These are phyloP conservation scores for Chaetodon trifascialis DNA, from an alignment of 2,113 vertebrate genomes.

Conservation along the genomic window DNA sequence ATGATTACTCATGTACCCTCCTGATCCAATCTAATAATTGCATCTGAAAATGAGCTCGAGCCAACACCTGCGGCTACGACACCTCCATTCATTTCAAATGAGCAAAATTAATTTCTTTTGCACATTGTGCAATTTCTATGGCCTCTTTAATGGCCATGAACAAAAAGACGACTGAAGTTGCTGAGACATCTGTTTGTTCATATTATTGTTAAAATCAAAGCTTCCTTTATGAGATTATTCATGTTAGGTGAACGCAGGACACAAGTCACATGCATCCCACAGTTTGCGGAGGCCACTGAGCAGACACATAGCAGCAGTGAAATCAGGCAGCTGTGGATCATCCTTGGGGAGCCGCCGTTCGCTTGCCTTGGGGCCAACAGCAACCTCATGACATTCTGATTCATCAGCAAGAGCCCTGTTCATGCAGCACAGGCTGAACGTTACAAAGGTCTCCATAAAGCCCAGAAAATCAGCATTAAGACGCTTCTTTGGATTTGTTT, in stretches of 20 bases:
- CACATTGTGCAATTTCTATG: constrained; percentile 25
- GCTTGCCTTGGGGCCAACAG: neutral
- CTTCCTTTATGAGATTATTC: neutral
- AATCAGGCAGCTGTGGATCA: constrained; percentile 42
- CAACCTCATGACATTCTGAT: constrained; percentile 41
- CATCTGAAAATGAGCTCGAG: constrained; percentile 58
- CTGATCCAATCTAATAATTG: constrained; percentile 70
- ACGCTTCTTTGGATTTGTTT: constrained; percentile 11
- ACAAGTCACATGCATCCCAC: neutral
- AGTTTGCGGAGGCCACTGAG: constrained; percentile 3
- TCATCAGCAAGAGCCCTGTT: constrained; percentile 20
- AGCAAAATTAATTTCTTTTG: constrained; percentile 47
- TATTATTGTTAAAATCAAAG: neutral
- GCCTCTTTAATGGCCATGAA: neutral
- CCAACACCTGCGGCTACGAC: constrained; percentile 40
- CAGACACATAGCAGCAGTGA: constrained; percentile 4
- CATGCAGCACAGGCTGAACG: constrained; percentile 16
- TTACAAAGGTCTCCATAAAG: constrained; percentile 3
- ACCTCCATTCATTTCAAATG: constrained; percentile 46
- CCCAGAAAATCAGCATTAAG: constrained; percentile 17
- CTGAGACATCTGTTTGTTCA: neutral
- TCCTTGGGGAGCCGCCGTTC: neutral
- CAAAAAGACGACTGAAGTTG: constrained; percentile 19
- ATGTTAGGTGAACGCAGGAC: constrained; percentile 9
- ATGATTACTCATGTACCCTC: constrained; percentile 51